Percentiles rank a stretch among this genome's conserved stretches.
These are phyloP conservation scores for Ornithorhynchus anatinus DNA, from an alignment of 2,113 vertebrate genomes.

Conservation along the genomic window DNA sequence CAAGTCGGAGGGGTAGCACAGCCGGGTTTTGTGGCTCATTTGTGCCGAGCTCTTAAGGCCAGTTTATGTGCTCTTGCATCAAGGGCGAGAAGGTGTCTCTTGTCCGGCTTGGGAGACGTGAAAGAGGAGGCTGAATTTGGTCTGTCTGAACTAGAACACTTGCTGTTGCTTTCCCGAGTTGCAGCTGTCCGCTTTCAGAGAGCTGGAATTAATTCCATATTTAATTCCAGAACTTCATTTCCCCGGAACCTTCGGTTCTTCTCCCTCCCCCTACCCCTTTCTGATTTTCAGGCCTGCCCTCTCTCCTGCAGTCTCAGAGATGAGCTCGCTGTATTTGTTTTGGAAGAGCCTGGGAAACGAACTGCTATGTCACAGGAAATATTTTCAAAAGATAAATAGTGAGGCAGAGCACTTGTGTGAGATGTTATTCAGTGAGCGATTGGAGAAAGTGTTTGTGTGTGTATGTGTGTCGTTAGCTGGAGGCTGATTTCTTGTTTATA, in stretches of 20 bases:
- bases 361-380: constrained; percentile 23
- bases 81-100: too few relatives aligned
- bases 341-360: constrained; percentile 38
- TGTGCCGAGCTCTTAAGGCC: too few relatives aligned
- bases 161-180: not conserved
- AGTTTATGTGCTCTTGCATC: too few relatives aligned
- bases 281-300: not conserved
- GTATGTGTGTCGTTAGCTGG: not conserved
- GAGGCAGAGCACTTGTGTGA: not conserved
- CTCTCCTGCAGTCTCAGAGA: not conserved
- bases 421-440: not conserved
- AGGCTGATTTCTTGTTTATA: not conserved
- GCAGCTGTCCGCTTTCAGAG: constrained; percentile 9
- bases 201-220: not conserved
- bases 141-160: too few relatives aligned
- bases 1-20: too few relatives aligned
- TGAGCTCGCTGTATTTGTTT: constrained; percentile 32
- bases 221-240: not conserved
- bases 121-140: too few relatives aligned
- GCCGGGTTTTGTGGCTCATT: too few relatives aligned
- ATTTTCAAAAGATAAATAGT: constrained; percentile 11
- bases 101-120: too few relatives aligned
- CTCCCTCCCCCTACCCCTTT: not conserved
- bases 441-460: not conserved
- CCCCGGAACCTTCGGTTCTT: constrained; percentile 12